Base-by-base conservation (phyloP, 2,797 vertebrate genomes). In the Pristis pectinata region DNA sequence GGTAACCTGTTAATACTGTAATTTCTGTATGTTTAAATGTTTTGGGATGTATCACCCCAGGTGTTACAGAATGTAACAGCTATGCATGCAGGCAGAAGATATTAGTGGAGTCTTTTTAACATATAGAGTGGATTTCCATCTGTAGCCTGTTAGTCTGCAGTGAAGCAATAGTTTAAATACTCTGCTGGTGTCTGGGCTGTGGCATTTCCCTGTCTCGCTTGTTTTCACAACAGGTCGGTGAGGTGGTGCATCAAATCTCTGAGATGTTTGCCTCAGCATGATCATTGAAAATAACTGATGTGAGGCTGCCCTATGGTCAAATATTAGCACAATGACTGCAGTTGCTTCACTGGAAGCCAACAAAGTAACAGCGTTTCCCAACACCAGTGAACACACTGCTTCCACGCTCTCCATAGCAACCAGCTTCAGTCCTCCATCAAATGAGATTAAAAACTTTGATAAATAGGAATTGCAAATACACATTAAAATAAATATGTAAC, bases 121-220 rank as follows among this genome's bases (percentile, higher is more conserved):
- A 67, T 37, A 67, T 37, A 67, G 41, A 91, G 61, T 91, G 61
- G n/a, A 91, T 91, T 91, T 91, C 19, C n/a, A 91, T 64, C 59
- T 91, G 59, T 67, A n/a, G n/a, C 9, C 41, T 64, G 59, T 67
- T 67, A 2, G 87, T 67, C 59, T 3, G 17, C n/a, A 24, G 87
- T 67, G 61, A 61, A 64, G 37, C n/a, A n/a, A 7, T 67, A 41
- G 17, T 64, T 91, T 91, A 91, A 91, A 27, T 67, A 91, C 9
- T 37, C n/a, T 10, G n/a, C 59, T 59, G 59, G 15, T 64, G 34
- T 22, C 83, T n/a, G 83, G 70, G 27, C 56, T 7, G 17, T 37
- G 56, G 56, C 34, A 1, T n/a, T 34, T 89, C 27, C 15, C 61
- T 89, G 9, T 67, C 37, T 37, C 22, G 34, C 13, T 76, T 56